Base-by-base conservation (phyloP, 2,888 invertebrate species). In the Timema podura region DNA sequence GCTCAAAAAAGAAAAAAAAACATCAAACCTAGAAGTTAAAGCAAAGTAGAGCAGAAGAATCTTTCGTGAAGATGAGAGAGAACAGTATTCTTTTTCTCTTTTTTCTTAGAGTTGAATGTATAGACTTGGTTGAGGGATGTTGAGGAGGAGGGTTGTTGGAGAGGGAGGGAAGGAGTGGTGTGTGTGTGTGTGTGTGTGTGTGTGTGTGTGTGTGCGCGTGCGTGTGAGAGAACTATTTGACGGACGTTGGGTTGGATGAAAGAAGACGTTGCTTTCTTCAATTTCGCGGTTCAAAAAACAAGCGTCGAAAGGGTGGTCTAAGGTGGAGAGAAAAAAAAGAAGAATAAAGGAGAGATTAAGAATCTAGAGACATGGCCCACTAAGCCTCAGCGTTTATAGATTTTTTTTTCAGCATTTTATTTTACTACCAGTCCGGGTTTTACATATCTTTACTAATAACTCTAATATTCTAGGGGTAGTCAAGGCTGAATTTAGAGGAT, bases 281-380 rank as follows among this genome's bases (percentile, higher is more conserved):
- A 48, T 48, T 65, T 65, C 48, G 65, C 47, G 65, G 65, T 48
- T 47, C 44, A 30, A 15, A 65, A 48, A 65, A 16, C 46, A 13
- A 16, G 64, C 46, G 13, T 6, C 64, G 16, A 64, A 15, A n/a
- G 44, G 44, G 8, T 59, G 11, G 5, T 15, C 8, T 11, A 64
- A 10, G 64, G 64, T 46, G 6, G 45, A 46, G 64, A 30, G 30
- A 30, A 30, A 30, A 30, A 30, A 30, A 30, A 30, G 30, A 30
- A 30, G 30, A 30, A 30, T 30, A 30, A 30, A 30, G 3, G 30
- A 30, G 30, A 30, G 30, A 30, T 30, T 30, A 30, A 30, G 30
- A 30, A 30, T 30, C 30, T 30, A 30, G 65, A 15, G 65, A 15
- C 65, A 65, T 65, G 65, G 64, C 48, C 48, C 65, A 47, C 48